Evolutionary conservation across 2,113 vertebrate species (phyloP).

Genomic region (Chelonoidis abingdonii): DNA sequence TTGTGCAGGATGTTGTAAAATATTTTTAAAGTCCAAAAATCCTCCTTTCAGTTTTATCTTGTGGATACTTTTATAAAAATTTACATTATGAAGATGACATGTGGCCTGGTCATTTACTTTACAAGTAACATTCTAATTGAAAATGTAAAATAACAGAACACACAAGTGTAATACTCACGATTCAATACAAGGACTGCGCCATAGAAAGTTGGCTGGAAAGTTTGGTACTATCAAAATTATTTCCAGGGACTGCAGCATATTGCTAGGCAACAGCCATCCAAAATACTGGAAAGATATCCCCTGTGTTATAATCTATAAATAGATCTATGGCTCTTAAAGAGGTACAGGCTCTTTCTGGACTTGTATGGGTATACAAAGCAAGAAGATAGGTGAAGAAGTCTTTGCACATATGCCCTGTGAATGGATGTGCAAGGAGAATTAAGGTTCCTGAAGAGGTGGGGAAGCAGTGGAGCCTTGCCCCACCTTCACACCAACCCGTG

Average conservation of each 20-base stretch:
- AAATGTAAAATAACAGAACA: neutral
- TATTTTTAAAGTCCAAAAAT: neutral
- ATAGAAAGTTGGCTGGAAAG: neutral
- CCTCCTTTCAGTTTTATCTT: neutral
- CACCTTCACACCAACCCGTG: neutral
- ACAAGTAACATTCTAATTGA: neutral
- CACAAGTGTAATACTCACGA: neutral
- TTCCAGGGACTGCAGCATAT: neutral
- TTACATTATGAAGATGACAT: neutral
- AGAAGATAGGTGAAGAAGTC: neutral
- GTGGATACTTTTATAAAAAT: neutral
- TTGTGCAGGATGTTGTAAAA: conserved; percentile 15
- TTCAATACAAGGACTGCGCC: neutral
- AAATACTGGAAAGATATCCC: neutral
- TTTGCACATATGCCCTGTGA: neutral
- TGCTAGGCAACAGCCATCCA: neutral
- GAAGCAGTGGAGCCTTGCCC: neutral
- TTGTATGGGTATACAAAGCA: neutral
- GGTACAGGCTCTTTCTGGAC: neutral
- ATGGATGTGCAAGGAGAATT: neutral
- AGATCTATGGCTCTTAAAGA: neutral
- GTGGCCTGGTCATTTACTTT: neutral
- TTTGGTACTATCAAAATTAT: neutral
- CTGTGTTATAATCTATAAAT: neutral
- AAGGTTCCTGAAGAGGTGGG: neutral